Evolutionary conservation across 1,140 invertebrate genomes (phyloP).

Genomic region (Caerostris darwini): DNA sequence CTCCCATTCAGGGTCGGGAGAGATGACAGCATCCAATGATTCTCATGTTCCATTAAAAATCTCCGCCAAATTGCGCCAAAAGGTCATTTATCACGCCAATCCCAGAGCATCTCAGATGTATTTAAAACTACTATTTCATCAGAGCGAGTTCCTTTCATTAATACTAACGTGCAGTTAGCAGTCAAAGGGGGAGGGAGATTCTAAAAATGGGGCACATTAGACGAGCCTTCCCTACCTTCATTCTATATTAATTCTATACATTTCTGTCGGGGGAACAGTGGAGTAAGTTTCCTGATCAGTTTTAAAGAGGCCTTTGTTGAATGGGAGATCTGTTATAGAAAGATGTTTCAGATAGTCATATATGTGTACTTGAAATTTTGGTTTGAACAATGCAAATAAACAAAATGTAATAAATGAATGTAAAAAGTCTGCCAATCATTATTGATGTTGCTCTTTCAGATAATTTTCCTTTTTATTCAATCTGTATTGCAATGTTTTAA

Average conservation of each 20-base stretch:
- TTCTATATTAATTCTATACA: constrained; percentile 54
- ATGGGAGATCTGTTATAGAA: background rate
- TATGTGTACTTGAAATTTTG: too few species aligned
- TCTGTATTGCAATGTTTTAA: too few species aligned
- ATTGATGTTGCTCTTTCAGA: too few species aligned
- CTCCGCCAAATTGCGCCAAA: constrained; percentile 74
- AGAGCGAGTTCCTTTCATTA: constrained; percentile 68
- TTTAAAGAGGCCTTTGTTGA: background rate
- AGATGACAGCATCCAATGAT: constrained; percentile 71
- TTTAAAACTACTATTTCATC: constrained; percentile 77
- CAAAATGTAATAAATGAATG: too few species aligned
- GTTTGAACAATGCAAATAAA: too few species aligned
- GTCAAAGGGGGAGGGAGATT: constrained; percentile 25
- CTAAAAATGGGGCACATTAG: constrained; percentile 51
- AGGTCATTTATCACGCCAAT: constrained; percentile 76
- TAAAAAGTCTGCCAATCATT: too few species aligned
- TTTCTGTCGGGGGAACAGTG: background rate
- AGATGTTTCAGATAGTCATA: too few species aligned
- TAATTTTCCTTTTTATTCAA: too few species aligned
- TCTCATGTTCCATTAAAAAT: constrained; percentile 77
- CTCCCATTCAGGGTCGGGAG: constrained; percentile 36
- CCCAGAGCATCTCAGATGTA: constrained; percentile 73
- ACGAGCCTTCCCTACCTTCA: constrained; percentile 32
- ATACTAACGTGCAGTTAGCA: constrained; percentile 69
- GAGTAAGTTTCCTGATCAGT: constrained; percentile 22